Base-by-base conservation (phyloP, 2,113 vertebrate species). In the Plestiodon gilberti region DNA sequence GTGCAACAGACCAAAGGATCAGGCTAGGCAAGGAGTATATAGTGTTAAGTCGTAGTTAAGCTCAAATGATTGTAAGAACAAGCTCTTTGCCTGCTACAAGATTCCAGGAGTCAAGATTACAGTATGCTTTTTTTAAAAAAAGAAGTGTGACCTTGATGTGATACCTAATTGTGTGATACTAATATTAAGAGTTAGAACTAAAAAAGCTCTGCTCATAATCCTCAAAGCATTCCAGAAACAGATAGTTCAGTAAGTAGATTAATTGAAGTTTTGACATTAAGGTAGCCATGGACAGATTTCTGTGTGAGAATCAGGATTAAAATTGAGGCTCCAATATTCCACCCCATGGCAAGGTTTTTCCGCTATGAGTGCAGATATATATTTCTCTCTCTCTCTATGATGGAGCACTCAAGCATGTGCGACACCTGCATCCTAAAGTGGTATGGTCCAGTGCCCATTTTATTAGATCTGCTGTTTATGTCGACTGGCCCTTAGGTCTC, bases 361-460 rank as follows among this genome's bases (percentile, higher is more conserved):
- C 55, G 4, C 4, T 11, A n/a, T 8, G 59, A 67, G 40, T 82
- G 77, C 75, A 83, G 3, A 48, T 33, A 79, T 77, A n/a, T 35
- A 0, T 0, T 59, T 33, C 43, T 81, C 2, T 8, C 2, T 59
- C 59, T 30, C 70, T 81, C n/a, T 23, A 65, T 65, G 64, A 33
- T 23, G 17, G n/a, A 17, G 17, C 30, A 70, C 35, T 70, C n/a
- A 70, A 14, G 18, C 11, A 81, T 81, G 3, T 76, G 83, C 62
- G 74, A 81, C 23, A 77, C 7, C 71, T 69, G 20, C 5, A 77
- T 11, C 11, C 71, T 83, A 6, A 35, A 38, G 23, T 28, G 5
- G 28, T 3, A 89, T 13, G 18, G n/a, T 89, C 71, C 55, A 87
- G 75, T 48, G 64, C 2, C 10, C 75, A 89, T 55, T 78, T 78